Evolutionary conservation across 2,113 vertebrate species (phyloP).

Genomic region (Phaetusa simplex): DNA sequence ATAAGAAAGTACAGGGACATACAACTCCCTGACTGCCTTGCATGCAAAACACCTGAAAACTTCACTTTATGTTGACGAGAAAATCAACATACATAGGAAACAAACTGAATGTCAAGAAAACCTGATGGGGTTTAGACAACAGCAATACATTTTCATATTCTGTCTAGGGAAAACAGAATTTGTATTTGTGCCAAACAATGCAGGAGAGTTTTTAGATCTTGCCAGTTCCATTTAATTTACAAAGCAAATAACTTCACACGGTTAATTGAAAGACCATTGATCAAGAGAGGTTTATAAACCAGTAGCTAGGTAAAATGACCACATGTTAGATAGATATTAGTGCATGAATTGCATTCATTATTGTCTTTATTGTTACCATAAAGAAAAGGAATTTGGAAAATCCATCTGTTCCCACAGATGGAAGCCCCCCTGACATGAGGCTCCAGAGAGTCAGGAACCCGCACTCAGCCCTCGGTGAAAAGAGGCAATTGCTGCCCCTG

Average conservation of each 20-base stretch:
- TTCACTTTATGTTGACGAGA: not conserved
- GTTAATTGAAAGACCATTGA: constrained; percentile 50
- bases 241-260: constrained; percentile 36
- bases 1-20: not conserved
- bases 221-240: constrained; percentile 31
- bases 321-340: constrained; percentile 28
- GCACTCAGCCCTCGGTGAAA: not conserved
- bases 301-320: constrained; percentile 55
- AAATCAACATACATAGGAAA: not conserved
- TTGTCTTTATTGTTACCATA: constrained; percentile 18
- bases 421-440: not conserved
- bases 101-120: not conserved
- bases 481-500: not conserved
- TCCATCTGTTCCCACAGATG: not conserved
- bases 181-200: not conserved
- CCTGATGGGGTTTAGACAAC: not conserved
- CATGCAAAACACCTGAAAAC: not conserved
- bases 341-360: constrained; percentile 38
- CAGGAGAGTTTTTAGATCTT: constrained; percentile 27
- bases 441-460: not conserved
- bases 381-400: constrained; percentile 24
- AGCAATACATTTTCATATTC: not conserved
- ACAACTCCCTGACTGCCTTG: not conserved
- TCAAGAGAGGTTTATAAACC: constrained; percentile 52
- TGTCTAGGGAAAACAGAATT: not conserved